A percentile compares a stretch with the other conserved stretches of the same genome.
Conservation (phyloP, 2,113 vertebrate species). For the Seriola rivoliana region DNA sequence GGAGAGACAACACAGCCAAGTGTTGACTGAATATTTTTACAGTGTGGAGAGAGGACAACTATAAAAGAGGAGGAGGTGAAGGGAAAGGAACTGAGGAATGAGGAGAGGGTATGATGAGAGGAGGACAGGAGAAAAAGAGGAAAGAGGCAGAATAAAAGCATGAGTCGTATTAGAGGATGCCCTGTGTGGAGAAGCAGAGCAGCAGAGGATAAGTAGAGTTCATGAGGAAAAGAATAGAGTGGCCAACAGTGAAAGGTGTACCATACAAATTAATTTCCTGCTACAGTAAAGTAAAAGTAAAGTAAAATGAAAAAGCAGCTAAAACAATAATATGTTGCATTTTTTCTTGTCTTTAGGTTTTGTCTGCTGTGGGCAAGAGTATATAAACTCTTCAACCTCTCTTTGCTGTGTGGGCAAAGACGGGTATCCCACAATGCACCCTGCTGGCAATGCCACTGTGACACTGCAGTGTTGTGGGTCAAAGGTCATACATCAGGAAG, state of each 20-base stretch:
- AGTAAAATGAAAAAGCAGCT: background rate
- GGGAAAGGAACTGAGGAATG: background rate
- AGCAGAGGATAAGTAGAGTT: conserved; percentile 4
- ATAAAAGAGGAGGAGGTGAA: background rate
- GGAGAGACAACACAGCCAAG: background rate
- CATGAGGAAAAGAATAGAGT: background rate
- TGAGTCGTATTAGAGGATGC: background rate
- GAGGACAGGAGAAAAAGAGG: background rate
- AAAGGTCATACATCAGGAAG: conserved; percentile 89
- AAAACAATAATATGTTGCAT: background rate
- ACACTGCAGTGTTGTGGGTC: conserved; percentile 92
- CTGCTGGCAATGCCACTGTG: conserved; percentile 86
- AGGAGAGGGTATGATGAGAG: conserved; percentile 5
- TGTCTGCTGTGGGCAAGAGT: conserved; percentile 91
- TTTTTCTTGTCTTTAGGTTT: conserved; percentile 83
- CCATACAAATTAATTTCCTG: background rate
- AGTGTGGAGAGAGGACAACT: background rate
- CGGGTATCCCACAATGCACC: conserved; percentile 86
- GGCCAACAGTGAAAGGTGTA: background rate
- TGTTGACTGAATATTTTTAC: background rate
- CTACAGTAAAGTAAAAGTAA: background rate
- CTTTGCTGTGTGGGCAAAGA: conserved; percentile 90
- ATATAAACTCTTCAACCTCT: conserved; percentile 89
- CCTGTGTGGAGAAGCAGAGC: background rate
- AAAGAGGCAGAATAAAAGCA: background rate